A percentile compares a stretch with the other conserved stretches of the same genome.
Conservation (phyloP, 2,797 vertebrate genomes). For the Mormyrus hasselquistii region DNA sequence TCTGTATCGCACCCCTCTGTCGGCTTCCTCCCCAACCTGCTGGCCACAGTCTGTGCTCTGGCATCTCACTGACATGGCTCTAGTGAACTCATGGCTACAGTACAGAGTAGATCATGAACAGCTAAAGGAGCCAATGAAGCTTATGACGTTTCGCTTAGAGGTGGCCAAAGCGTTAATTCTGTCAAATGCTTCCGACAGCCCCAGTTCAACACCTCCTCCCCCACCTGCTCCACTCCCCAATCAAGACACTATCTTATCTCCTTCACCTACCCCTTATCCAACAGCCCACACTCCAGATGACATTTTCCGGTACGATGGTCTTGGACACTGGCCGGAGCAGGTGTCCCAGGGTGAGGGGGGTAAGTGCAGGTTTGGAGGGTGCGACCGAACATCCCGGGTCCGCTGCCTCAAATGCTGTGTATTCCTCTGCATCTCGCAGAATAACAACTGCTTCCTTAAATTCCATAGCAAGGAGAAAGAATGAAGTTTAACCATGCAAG, state of each 20-base stretch:
- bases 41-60: conserved; percentile 70
- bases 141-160: conserved; percentile 67
- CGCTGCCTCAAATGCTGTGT: conserved; percentile 73
- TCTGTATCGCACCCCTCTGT: conserved; percentile 60
- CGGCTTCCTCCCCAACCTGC: conserved; percentile 42
- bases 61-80: conserved; percentile 63
- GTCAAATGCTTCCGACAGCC: conserved; percentile 46
- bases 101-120: conserved; percentile 46
- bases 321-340: conserved; percentile 72
- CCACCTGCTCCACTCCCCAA: conserved; percentile 41
- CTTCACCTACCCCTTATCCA: conserved; percentile 42
- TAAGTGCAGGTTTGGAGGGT: conserved; percentile 63
- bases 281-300: conserved; percentile 59
- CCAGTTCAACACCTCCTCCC: conserved; percentile 57
- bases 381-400: conserved; percentile 63
- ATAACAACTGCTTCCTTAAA: conserved; percentile 71
- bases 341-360: conserved; percentile 60
- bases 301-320: conserved; percentile 58
- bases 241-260: conserved; percentile 32
- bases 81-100: conserved; percentile 67
- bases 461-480: conserved; percentile 61
- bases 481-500: conserved; percentile 21
- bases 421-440: conserved; percentile 71
- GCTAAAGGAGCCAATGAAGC: conserved; percentile 43
- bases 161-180: conserved; percentile 63